phyloP scores from a whole-genome alignment of 1,140 invertebrate genomes.

The Lepidotrigona ventralis region DNA sequence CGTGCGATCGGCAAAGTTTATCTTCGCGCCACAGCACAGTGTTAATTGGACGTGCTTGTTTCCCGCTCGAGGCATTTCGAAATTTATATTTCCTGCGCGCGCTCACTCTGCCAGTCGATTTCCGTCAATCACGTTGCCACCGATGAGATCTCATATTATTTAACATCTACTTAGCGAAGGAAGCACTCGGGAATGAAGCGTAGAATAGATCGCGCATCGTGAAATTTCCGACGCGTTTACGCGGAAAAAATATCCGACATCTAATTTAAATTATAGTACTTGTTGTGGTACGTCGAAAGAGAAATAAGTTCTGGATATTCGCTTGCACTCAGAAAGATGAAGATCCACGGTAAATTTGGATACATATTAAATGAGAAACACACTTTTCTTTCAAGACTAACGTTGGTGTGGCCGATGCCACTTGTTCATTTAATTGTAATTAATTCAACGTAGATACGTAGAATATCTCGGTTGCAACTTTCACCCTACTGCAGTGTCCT shows the following conservation, averaged over 20 bases:
- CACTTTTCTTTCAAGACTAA: too few relatives aligned
- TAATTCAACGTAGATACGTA: neutral
- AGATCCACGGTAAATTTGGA: too few relatives aligned
- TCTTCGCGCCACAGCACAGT: neutral
- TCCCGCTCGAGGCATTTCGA: neutral
- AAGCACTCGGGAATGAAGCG: too few relatives aligned
- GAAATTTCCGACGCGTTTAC: neutral
- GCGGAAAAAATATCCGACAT: neutral
- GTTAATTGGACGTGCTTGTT: conserved; percentile 20
- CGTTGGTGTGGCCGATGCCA: too few relatives aligned
- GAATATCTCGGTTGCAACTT: neutral
- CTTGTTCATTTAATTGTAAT: too few relatives aligned
- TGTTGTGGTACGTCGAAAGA: too few relatives aligned
- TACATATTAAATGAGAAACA: too few relatives aligned
- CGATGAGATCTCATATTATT: neutral
- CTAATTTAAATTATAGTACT: neutral
- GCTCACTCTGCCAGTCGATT: neutral
- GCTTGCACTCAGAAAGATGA: too few relatives aligned
- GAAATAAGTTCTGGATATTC: neutral
- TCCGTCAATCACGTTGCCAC: neutral
- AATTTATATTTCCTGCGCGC: conserved; percentile 35
- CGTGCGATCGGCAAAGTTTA: neutral
- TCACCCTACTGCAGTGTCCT: neutral
- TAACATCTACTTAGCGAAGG: neutral
- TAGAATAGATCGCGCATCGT: neutral